Evolutionary conservation across 1,140 invertebrate genomes (phyloP).

Genomic region (Physella acuta): DNA sequence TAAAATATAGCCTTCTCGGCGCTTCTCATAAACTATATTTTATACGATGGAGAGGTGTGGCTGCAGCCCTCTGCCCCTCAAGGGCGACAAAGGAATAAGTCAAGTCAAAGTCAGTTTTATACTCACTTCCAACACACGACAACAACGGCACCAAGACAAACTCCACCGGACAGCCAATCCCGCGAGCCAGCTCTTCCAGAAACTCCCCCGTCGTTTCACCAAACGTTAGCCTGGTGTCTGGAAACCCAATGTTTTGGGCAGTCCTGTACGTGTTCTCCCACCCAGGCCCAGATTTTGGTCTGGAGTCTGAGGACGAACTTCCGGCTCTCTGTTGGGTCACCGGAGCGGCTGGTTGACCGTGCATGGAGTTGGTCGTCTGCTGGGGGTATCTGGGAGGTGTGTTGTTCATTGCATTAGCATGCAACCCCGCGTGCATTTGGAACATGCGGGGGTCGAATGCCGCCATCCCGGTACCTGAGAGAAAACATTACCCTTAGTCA

Average conservation of each 20-base stretch:
- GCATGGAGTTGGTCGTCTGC: neutral
- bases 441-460: constrained; percentile 13
- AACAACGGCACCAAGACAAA: constrained; percentile 31
- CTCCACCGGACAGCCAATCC: constrained; percentile 30
- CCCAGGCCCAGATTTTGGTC: neutral
- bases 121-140: constrained; percentile 22
- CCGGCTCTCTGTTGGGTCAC: neutral
- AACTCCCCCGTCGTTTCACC: constrained; percentile 25
- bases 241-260: constrained; percentile 31
- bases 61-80: no score
- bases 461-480: neutral
- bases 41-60: no score
- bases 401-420: neutral
- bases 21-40: no score
- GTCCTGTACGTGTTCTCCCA: constrained; percentile 33
- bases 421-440: constrained; percentile 11
- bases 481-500: neutral
- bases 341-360: neutral
- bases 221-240: constrained; percentile 25
- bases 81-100: no score
- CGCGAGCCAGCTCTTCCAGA: constrained; percentile 28
- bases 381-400: neutral
- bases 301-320: neutral
- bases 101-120: no score
- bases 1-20: no score